Evolutionary conservation across 2,797 vertebrate species (phyloP).

Genomic region (Leptatherina wallacei): DNA sequence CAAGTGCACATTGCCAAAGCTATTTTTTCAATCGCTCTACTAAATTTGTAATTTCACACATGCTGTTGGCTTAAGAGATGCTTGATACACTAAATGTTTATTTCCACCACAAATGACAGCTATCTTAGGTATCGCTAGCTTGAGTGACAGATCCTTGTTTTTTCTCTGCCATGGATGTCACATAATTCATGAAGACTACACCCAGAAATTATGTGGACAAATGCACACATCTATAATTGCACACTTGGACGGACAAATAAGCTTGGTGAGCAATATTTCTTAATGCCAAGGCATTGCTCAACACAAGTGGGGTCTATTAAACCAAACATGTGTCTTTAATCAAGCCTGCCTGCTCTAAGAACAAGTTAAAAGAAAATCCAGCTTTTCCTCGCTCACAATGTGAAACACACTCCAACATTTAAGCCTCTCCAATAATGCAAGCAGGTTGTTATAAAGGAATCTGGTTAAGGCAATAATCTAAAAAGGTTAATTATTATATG

Average conservation of each 20-base stretch:
- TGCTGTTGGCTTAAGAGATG: too few relatives aligned
- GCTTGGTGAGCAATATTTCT: constrained; percentile 34
- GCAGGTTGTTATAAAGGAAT: constrained; percentile 29
- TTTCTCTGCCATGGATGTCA: not conserved
- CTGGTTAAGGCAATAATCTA: constrained; percentile 27
- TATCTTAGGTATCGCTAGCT: not conserved
- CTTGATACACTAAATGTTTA: not conserved
- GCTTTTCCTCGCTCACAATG: constrained; percentile 43
- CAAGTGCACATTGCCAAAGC: not conserved
- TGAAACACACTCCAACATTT: constrained; percentile 7
- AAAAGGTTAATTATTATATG: not conserved
- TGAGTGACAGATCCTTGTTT: not conserved
- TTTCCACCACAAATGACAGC: not conserved
- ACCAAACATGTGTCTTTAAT: constrained; percentile 82
- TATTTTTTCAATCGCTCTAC: not conserved
- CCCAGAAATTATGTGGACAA: not conserved
- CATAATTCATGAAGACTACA: not conserved
- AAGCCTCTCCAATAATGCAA: constrained; percentile 36
- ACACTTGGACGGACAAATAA: constrained; percentile 43
- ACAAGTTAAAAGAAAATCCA: constrained; percentile 54
- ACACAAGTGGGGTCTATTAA: constrained; percentile 73
- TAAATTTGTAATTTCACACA: not conserved
- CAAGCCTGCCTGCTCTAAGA: constrained; percentile 63
- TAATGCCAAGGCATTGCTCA: constrained; percentile 75
- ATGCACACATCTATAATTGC: constrained; percentile 26